Percentiles rank a stretch among this genome's conserved stretches.
Conservation (phyloP, 2,797 vertebrate genomes). For the Sciurus vulgaris region DNA sequence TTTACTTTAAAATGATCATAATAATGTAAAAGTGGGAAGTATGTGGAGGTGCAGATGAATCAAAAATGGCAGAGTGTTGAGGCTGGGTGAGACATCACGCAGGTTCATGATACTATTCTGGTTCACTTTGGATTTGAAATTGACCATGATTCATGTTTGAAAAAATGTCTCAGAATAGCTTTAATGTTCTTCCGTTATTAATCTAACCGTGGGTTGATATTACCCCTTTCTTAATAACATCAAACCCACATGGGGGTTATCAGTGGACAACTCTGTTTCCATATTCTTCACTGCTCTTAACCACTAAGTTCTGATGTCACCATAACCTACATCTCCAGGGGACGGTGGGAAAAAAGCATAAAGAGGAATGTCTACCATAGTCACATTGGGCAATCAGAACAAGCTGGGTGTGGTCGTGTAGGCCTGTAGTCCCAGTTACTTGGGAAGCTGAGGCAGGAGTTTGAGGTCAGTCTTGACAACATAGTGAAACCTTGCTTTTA, state of each 20-base stretch:
- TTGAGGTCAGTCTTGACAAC: too few species aligned
- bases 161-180: neutral
- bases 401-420: too few species aligned
- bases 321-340: neutral
- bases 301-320: neutral
- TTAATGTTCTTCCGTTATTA: slow-evolving; percentile 33
- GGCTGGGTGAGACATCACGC: neutral
- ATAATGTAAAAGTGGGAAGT: neutral
- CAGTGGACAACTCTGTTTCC: neutral
- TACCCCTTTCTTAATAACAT: neutral
- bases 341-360: neutral
- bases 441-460: too few species aligned
- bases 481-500: too few species aligned
- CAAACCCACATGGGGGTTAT: neutral
- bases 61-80: neutral
- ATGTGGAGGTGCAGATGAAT: neutral
- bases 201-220: neutral
- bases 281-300: neutral
- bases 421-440: too few species aligned
- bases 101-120: neutral
- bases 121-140: slow-evolving; percentile 26
- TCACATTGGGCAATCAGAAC: neutral
- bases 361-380: neutral
- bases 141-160: neutral
- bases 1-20: slow-evolving; percentile 25